phyloP scores from a whole-genome alignment of 1,140 invertebrate genomes.

The Homarus americanus region DNA sequence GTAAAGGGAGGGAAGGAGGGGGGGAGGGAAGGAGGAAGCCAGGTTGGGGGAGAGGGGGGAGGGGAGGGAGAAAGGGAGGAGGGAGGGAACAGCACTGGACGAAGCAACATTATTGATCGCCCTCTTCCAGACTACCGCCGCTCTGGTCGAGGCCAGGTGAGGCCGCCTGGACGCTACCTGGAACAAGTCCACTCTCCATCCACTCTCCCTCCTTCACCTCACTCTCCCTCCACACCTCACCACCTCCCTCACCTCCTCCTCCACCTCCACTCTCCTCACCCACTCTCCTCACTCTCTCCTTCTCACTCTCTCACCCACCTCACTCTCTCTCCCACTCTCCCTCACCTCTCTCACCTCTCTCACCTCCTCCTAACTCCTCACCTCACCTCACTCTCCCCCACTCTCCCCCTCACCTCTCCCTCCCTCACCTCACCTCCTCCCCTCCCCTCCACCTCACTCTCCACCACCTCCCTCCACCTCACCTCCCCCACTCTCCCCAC shows the following conservation, averaged over 20 bases:
- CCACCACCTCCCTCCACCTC: not conserved
- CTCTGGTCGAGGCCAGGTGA: too few relatives aligned
- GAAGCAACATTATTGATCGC: not conserved
- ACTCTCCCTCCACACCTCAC: too few relatives aligned
- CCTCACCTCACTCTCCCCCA: too few relatives aligned
- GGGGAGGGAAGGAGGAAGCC: not conserved
- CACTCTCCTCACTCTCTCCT: too few relatives aligned
- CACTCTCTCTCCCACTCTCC: too few relatives aligned
- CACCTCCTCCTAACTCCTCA: not conserved
- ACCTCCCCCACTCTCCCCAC: not conserved
- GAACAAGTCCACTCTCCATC: too few relatives aligned
- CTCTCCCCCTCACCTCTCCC: too few relatives aligned
- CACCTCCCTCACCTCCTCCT: not conserved
- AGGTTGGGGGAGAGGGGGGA: not conserved
- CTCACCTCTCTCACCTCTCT: too few relatives aligned
- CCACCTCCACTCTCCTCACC: too few relatives aligned
- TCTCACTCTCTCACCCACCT: not conserved
- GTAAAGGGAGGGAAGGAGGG: not conserved
- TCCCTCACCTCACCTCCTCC: too few relatives aligned
- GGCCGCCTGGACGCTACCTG: too few relatives aligned
- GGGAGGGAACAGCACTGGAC: too few relatives aligned
- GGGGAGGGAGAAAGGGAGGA: not conserved
- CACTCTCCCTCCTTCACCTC: not conserved
- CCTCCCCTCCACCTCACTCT: not conserved
- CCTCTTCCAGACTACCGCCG: not conserved